Conservation (phyloP, 2,113 vertebrate species). For the Tetraodon nigroviridis region DNA sequence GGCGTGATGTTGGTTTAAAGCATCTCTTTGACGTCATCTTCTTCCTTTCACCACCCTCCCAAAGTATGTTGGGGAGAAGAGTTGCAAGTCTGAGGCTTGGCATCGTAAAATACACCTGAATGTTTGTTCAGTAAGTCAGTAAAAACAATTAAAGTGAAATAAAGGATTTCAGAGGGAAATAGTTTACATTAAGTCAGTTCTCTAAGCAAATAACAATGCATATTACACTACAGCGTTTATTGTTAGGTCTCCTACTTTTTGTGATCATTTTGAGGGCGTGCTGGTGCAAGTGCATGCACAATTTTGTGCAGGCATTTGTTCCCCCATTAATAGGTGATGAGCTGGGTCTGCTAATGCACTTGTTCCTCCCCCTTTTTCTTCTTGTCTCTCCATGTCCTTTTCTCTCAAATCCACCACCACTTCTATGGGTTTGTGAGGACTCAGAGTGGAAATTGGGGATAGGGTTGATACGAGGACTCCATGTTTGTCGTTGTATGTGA, state of each 20-base stretch:
- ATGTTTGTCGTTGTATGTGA: conserved; percentile 11
- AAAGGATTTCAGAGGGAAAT: too few relatives aligned
- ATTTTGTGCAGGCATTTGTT: conserved; percentile 18
- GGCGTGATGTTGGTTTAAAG: conserved; percentile 25
- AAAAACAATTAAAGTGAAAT: not conserved
- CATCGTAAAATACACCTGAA: conserved; percentile 40
- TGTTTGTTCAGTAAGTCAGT: conserved; percentile 33
- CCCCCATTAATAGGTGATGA: conserved; percentile 53
- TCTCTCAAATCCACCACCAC: conserved; percentile 17
- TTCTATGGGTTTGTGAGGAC: conserved; percentile 23
- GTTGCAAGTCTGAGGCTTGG: conserved; percentile 31
- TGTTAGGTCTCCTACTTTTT: conserved; percentile 29
- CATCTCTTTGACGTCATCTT: conserved; percentile 31
- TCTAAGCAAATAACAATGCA: not conserved
- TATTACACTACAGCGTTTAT: conserved; percentile 26
- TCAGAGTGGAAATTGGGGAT: conserved; percentile 42
- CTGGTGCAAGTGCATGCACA: conserved; percentile 7
- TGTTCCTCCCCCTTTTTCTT: conserved; percentile 5
- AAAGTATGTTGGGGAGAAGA: conserved; percentile 35
- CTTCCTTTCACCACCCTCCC: conserved; percentile 18
- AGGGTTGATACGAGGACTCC: conserved; percentile 51
- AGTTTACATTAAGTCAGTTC: too few relatives aligned
- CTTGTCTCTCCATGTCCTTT: conserved; percentile 18
- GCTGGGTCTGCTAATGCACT: conserved; percentile 40
- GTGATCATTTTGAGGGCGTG: conserved; percentile 13